Base-by-base conservation (phyloP, 2,113 vertebrate species). In the Trematocara macrostoma region DNA sequence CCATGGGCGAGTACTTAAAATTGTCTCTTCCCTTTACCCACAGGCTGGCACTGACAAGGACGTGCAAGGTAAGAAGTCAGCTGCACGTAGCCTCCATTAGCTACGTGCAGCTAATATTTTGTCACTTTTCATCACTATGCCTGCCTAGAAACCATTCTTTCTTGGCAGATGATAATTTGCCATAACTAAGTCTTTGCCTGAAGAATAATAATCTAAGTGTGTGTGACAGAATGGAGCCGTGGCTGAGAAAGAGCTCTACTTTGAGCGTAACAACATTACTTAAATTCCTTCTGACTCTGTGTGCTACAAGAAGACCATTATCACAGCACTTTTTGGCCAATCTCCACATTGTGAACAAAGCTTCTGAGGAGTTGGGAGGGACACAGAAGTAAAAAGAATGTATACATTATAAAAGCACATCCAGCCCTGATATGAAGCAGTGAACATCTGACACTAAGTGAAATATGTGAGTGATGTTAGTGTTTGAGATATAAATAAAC, bases 211-310 rank as follows among this genome's bases (percentile, higher is more conserved):
- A 53, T 87, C 84, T 69, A 84, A 93, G 88, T 85, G 34, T 23
- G 18, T 35, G 42, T 84, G 91, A 92, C 91, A 92, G 92, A 91
- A 91, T 89, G 84, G 64, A 95, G 87, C 79, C 87, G 11, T 3
- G 6, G 78, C 69, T 34, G 42, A 86, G 47, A 84, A 89, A 45
- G 47, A 61, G 80, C 74, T 88, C 76, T 11, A 7, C 78, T 79
- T 71, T 61, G 51, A 81, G 83, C 57, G 38, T 6, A 23, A 82
- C 11, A 6, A 34, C 57, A 45, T 81, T 34, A 47, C 59, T 80
- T n/a, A 34, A 29, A 26, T 64, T 83, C 80, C 57, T 40, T 11
- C 64, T 35, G 51, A 38, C 78, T 35, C 38, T 47, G 56, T 42
- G 31, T 31, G 26, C 64, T 26, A 40, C 40, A 40, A 11, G 26